Conservation (phyloP, 2,797 vertebrate species). For the Leptoclinus maculatus region DNA sequence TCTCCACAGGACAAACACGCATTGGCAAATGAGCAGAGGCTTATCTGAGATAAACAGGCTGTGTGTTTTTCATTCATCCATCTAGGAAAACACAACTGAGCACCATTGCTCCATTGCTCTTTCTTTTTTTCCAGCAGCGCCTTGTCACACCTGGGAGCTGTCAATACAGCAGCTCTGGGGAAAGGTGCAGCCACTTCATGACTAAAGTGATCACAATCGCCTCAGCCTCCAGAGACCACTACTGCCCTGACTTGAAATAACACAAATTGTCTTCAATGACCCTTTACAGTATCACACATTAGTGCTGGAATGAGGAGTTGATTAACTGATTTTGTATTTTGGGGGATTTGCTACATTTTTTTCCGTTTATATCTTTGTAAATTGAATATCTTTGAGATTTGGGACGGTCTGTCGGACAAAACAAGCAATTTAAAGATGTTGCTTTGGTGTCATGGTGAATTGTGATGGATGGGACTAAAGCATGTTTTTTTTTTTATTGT, state of each 20-base stretch:
- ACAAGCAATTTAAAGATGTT: neutral
- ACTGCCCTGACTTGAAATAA: conserved; percentile 1
- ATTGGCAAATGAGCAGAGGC: conserved; percentile 19
- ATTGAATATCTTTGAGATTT: neutral
- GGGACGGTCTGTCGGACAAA: neutral
- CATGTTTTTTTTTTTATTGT: neutral
- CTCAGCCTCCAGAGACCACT: too few species aligned
- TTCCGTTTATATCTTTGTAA: neutral
- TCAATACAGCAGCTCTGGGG: conserved; percentile 12
- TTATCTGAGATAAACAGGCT: conserved; percentile 39
- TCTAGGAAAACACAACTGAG: conserved; percentile 29
- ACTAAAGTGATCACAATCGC: neutral
- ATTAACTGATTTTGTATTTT: too few species aligned
- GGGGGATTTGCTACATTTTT: neutral
- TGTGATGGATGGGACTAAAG: neutral
- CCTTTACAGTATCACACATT: neutral
- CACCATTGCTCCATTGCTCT: neutral
- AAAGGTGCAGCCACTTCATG: neutral
- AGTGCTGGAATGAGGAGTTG: neutral
- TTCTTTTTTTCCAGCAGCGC: conserved; percentile 13
- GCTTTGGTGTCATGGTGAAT: neutral
- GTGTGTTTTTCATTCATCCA: conserved; percentile 37
- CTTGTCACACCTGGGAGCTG: conserved; percentile 44
- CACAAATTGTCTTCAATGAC: neutral
- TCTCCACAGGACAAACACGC: conserved; percentile 49